Evolutionary conservation across 2,888 invertebrate species (phyloP).

Genomic region (Caenorhabditis sp.): DNA sequence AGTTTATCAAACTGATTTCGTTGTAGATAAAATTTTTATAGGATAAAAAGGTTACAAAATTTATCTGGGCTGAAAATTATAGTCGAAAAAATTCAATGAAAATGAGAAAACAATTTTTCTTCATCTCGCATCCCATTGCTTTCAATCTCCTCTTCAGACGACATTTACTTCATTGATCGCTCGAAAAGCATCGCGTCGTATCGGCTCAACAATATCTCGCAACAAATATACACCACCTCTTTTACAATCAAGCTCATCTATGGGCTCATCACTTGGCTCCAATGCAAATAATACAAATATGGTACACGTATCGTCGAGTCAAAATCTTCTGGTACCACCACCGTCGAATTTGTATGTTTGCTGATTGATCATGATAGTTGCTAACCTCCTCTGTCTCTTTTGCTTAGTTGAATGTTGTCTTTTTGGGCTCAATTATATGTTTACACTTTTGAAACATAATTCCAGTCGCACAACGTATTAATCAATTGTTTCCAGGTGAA

Average conservation of each 20-base stretch:
- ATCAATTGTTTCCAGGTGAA: slow-evolving; percentile 39
- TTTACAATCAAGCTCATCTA: slow-evolving; percentile 33
- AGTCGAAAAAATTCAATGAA: too few species aligned
- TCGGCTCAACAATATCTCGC: slow-evolving; percentile 38
- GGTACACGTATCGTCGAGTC: slow-evolving; percentile 31
- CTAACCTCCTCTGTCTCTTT: neutral
- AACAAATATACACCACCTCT: slow-evolving; percentile 9
- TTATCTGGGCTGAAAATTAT: too few species aligned
- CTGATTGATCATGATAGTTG: neutral
- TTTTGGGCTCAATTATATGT: neutral
- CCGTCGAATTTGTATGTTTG: slow-evolving; percentile 38
- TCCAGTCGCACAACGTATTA: too few species aligned
- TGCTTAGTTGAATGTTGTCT: neutral
- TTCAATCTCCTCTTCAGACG: slow-evolving; percentile 49
- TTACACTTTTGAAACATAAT: too few species aligned
- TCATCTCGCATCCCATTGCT: neutral
- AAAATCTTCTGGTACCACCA: slow-evolving; percentile 35
- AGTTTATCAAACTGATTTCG: neutral
- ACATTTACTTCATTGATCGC: slow-evolving; percentile 64
- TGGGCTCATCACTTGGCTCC: slow-evolving; percentile 33
- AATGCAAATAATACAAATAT: slow-evolving; percentile 8
- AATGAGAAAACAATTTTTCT: too few species aligned
- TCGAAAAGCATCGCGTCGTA: slow-evolving; percentile 63
- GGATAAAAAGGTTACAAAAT: too few species aligned
- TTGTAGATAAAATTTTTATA: too few species aligned